Conservation (phyloP, 2,113 vertebrate species). For the Menura novaehollandiae region DNA sequence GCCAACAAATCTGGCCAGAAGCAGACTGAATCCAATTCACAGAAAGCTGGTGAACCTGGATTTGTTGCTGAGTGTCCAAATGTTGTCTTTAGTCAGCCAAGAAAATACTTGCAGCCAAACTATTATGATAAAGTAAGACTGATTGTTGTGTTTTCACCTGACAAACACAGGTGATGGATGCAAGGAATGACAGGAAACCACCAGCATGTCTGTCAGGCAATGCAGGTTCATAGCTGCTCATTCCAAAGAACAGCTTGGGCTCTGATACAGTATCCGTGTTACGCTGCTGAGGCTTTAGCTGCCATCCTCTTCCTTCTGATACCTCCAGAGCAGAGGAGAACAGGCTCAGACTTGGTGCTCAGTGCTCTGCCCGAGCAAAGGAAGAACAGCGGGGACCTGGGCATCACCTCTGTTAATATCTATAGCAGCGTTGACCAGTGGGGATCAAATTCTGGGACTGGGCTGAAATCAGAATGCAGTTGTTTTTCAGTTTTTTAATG, state of each 20-base stretch:
- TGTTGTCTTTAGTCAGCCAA: slow-evolving; percentile 61
- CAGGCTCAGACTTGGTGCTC: neutral
- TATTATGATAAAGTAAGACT: slow-evolving; percentile 7
- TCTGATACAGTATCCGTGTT: neutral
- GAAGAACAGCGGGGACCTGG: neutral
- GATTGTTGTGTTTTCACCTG: neutral
- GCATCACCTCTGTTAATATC: neutral
- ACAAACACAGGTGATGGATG: neutral
- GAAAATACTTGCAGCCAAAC: slow-evolving; percentile 19
- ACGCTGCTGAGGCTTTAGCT: accelerated
- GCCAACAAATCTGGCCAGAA: slow-evolving; percentile 57
- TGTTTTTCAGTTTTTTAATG: neutral
- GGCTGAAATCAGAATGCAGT: neutral
- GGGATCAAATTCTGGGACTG: neutral
- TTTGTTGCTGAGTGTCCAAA: slow-evolving; percentile 51
- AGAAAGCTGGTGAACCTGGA: slow-evolving; percentile 59
- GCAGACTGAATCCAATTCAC: slow-evolving; percentile 44
- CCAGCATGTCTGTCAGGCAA: neutral
- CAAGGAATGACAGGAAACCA: neutral
- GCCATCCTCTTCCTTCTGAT: neutral
- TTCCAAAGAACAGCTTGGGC: neutral
- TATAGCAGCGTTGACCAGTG: neutral
- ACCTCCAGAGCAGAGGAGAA: neutral
- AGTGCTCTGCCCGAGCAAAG: accelerated
- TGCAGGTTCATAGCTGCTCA: neutral